phyloP scores from a whole-genome alignment of 2,113 vertebrate species.

The Phaethornis superciliosus region DNA sequence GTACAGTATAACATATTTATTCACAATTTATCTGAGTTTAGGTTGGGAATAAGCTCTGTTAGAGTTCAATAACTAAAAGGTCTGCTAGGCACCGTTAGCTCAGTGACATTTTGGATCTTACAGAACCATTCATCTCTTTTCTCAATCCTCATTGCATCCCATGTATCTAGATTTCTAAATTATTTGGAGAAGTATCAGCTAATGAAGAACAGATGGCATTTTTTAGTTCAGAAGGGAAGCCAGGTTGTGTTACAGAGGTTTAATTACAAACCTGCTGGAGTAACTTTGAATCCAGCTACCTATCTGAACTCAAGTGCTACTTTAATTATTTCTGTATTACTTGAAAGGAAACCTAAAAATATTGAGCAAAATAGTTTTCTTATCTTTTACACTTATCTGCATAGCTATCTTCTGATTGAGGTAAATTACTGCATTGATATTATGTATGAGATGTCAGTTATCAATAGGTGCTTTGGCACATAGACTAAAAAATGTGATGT shows the following conservation, averaged over 20 bases:
- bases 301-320: neutral
- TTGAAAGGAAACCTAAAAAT: constrained; percentile 42
- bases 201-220: neutral
- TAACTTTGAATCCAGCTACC: neutral
- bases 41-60: neutral
- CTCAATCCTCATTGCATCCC: neutral
- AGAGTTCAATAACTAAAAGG: neutral
- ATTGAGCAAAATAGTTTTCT: constrained; percentile 41
- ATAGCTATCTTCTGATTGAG: constrained; percentile 17
- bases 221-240: neutral
- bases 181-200: neutral
- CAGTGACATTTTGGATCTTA: neutral
- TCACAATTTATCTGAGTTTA: neutral
- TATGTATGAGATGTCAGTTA: constrained; percentile 12
- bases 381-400: constrained; percentile 46
- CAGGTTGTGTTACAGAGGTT: neutral
- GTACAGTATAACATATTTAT: neutral
- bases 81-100: neutral
- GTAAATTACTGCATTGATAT: neutral
- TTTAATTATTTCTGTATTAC: constrained; percentile 11
- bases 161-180: neutral
- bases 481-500: constrained; percentile 10
- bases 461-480: constrained; percentile 26
- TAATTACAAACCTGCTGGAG: neutral
- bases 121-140: neutral